These are phyloP conservation scores for Terebella lapidaria DNA, from an alignment of 2,888 invertebrate genomes.

Conservation along the genomic window DNA sequence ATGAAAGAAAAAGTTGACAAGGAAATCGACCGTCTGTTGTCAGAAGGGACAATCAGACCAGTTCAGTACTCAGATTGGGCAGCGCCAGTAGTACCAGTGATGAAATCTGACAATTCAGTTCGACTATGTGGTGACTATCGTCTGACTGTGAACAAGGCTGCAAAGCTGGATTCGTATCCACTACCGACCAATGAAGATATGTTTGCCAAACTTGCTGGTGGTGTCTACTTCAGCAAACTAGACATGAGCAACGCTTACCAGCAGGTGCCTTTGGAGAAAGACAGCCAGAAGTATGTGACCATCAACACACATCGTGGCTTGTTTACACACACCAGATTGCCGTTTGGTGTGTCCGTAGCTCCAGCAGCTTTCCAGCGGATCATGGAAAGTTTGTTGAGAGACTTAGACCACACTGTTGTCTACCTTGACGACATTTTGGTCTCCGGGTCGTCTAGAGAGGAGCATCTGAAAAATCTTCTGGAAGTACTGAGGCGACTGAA, in stretches of 20 bases:
- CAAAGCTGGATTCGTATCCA: constrained; percentile 18
- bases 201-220: constrained; percentile 16
- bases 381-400: neutral
- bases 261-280: neutral
- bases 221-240: constrained; percentile 9
- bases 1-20: constrained; percentile 7
- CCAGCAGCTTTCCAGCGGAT: neutral
- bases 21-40: constrained; percentile 1
- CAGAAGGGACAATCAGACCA: constrained; percentile 6
- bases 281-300: neutral
- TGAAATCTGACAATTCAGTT: constrained; percentile 13
- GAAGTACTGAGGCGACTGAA: neutral
- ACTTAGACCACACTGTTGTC: neutral
- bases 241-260: neutral
- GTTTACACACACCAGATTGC: constrained; percentile 1
- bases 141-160: constrained; percentile 7
- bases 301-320: constrained; percentile 6
- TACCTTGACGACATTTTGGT: constrained; percentile 3
- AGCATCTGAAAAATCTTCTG: neutral
- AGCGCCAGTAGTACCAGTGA: constrained; percentile 21
- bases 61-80: constrained; percentile 19
- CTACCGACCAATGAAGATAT: constrained; percentile 20
- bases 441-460: neutral
- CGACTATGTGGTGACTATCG: constrained; percentile 21
- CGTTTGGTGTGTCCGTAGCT: neutral